Conservation (phyloP, 2,797 vertebrate species). For the Meda fulgida region DNA sequence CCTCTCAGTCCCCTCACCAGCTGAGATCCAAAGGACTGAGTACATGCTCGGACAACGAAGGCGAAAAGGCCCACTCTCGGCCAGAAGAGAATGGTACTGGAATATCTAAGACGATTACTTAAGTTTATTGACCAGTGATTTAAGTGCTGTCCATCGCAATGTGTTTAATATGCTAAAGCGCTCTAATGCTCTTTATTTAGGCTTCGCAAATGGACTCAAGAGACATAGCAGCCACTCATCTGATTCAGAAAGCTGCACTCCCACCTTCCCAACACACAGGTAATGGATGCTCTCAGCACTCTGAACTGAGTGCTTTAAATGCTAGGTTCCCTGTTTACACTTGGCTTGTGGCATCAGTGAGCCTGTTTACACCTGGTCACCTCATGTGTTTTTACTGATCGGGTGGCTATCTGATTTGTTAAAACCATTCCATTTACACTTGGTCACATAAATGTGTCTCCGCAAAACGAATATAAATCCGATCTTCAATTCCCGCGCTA, state of each 20-base stretch:
- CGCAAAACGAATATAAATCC: background rate
- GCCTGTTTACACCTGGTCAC: background rate
- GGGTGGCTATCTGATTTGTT: background rate
- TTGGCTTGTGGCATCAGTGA: background rate
- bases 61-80: slow-evolving; percentile 76
- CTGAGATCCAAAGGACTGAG: slow-evolving; percentile 83
- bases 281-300: slow-evolving; percentile 57
- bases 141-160: background rate
- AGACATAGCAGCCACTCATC: slow-evolving; percentile 79
- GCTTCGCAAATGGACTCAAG: slow-evolving; percentile 85
- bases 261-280: slow-evolving; percentile 70
- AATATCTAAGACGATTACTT: slow-evolving; percentile 9
- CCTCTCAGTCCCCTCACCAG: slow-evolving; percentile 72
- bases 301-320: background rate
- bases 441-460: background rate
- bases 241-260: slow-evolving; percentile 74
- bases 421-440: background rate
- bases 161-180: slow-evolving; percentile 1
- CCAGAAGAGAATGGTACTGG: slow-evolving; percentile 79
- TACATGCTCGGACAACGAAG: slow-evolving; percentile 78
- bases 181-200: slow-evolving; percentile 68
- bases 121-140: slow-evolving; percentile 17
- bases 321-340: background rate
- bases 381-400: background rate
- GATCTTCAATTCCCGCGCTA: background rate